phyloP scores from a whole-genome alignment of 1,140 invertebrate species.

The Solenopsis fugax region DNA sequence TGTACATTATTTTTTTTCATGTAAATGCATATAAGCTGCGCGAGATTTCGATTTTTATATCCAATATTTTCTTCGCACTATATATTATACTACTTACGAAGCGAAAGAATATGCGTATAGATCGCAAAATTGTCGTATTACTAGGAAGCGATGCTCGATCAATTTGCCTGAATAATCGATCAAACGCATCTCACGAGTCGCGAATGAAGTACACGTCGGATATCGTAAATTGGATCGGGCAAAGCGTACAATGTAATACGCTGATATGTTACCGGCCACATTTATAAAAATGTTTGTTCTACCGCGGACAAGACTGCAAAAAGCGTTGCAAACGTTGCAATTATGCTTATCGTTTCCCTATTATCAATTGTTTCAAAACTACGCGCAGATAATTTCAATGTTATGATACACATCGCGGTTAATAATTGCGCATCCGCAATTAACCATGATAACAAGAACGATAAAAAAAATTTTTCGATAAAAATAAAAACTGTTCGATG shows the following conservation, averaged over 20 bases:
- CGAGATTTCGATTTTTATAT: not conserved
- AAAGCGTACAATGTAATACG: not conserved
- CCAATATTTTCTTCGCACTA: not conserved
- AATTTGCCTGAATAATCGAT: slow-evolving; percentile 19
- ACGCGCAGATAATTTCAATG: slow-evolving; percentile 30
- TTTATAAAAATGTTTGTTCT: slow-evolving; percentile 1
- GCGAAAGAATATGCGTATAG: not conserved
- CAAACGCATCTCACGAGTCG: not conserved
- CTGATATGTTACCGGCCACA: not conserved
- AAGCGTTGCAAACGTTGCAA: not conserved
- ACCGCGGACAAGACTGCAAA: not conserved
- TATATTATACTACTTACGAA: slow-evolving; percentile 26
- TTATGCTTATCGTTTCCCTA: not conserved
- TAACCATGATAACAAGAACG: not conserved
- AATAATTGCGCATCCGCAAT: not conserved
- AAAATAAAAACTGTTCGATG: no score
- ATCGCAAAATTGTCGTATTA: slow-evolving; percentile 23
- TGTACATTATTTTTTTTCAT: no score
- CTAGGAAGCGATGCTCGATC: not conserved
- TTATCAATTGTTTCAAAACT: slow-evolving; percentile 7
- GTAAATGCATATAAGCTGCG: not conserved
- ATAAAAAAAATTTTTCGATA: no score
- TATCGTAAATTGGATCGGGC: slow-evolving; percentile 1
- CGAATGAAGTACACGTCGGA: not conserved
- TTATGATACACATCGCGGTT: not conserved